These are phyloP conservation scores for Serinus canaria DNA, from an alignment of 2,113 vertebrate species.

Conservation along the genomic window DNA sequence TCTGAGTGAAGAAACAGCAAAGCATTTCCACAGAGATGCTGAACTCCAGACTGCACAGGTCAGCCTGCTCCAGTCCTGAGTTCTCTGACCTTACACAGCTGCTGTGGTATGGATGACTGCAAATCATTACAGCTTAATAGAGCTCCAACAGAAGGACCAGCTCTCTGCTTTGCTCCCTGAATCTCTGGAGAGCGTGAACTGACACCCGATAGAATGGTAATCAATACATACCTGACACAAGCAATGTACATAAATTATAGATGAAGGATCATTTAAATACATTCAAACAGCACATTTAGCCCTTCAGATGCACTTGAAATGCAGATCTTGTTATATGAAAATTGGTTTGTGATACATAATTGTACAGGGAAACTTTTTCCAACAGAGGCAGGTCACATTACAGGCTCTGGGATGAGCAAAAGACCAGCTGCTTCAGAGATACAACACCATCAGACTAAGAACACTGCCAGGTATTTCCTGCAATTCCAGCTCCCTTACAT, in stretches of 20 bases:
- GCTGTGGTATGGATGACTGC: neutral
- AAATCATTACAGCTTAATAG: slow-evolving; percentile 25
- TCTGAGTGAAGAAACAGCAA: neutral
- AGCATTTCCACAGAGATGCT: neutral
- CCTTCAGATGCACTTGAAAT: slow-evolving; percentile 13
- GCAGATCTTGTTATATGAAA: neutral
- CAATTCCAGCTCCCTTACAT: neutral
- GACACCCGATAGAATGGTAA: neutral
- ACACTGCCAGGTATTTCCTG: neutral
- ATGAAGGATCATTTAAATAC: slow-evolving; percentile 29
- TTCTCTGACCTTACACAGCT: neutral
- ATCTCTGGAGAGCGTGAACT: neutral
- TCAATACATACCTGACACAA: slow-evolving; percentile 38
- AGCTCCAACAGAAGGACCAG: neutral
- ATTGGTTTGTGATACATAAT: neutral
- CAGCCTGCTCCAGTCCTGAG: neutral
- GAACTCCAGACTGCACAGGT: neutral
- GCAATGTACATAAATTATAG: neutral
- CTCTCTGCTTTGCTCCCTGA: neutral
- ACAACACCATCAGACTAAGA: neutral
- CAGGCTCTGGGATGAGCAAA: neutral
- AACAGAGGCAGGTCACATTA: neutral
- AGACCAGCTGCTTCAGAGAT: neutral
- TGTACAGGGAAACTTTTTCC: neutral
- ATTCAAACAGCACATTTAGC: neutral